Base-by-base conservation (phyloP, 1,140 invertebrate genomes). In the Grapholita molesta region DNA sequence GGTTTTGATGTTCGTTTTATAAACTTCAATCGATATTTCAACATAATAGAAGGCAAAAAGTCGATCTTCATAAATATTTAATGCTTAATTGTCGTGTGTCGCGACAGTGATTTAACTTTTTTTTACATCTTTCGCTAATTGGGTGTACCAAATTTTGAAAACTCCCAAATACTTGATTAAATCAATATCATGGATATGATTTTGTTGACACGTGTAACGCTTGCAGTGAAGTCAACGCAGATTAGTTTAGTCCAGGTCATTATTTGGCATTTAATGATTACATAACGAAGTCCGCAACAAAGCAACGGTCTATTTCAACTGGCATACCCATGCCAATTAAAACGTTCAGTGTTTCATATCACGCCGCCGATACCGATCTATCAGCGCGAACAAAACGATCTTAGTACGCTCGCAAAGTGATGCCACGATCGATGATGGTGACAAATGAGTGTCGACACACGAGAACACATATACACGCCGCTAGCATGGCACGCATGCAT, bases 371-470 rank as follows among this genome's bases (percentile, higher is more conserved):
- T 73, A 76, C 66, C 75, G 5, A 61, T 73, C 69, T 23, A 64
- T 25, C 67, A 42, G 52, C 18, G 52, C 21, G 70, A 75, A 76
- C 70, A 75, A 76, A 76, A 74, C 69, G 78, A 77, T 80, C 57
- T 67, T 68, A 67, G 65, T 73, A 71, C 66, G 70, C 70, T 38
- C 55, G 70, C 42, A 66, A 77, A 83, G 66, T 79, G 76, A 82
- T 78, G 78, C 73, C 74, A 24, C 76, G 83, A 85, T 87, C 85
- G 84, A 89, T 87, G 81, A 89, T 87, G 81, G 67, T 85, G 81
- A 90, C 88, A 89, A 90, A 90, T 89, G 70, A 73, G 55, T 84
- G 83, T 85, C 83, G 83, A 83, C 86, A 82, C 78, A 76, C 74
- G 75, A 79, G 70, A 66, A 70, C 71, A 65, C 70, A 55, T 68